Conservation (phyloP, 92 coral and sea anemone genomes). For the Epizoanthus scotinus region DNA sequence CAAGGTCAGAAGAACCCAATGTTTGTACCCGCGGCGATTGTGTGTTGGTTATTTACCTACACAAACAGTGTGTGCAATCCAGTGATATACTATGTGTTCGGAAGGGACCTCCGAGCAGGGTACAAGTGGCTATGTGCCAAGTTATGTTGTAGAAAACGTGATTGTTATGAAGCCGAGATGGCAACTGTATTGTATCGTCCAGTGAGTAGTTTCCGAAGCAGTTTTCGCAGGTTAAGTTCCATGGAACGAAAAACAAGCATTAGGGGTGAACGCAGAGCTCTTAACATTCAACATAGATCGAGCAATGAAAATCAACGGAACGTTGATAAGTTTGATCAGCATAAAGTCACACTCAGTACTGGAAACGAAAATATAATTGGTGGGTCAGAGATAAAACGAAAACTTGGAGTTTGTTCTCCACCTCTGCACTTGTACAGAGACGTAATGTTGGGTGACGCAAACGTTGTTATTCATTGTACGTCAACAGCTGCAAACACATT, state of each 20-base stretch:
- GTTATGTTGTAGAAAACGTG: neutral
- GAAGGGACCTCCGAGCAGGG: constrained; percentile 26
- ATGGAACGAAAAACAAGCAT: neutral
- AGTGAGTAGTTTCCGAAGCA: too few relatives aligned
- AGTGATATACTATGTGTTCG: constrained; percentile 38
- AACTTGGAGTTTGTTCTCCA: neutral
- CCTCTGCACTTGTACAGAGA: neutral
- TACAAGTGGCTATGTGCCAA: constrained; percentile 1
- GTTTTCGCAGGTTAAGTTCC: neutral
- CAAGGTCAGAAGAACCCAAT: constrained; percentile 11
- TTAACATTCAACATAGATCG: neutral
- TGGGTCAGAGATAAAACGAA: neutral
- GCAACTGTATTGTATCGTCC: too few relatives aligned
- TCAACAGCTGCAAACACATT: neutral
- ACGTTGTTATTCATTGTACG: neutral
- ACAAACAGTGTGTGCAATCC: constrained; percentile 42
- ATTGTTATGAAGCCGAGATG: neutral
- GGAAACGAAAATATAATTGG: neutral
- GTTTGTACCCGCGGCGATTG: constrained; percentile 16
- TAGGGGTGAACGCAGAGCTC: too few relatives aligned
- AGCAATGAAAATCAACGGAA: neutral
- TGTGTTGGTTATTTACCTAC: constrained; percentile 37
- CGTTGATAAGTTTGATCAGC: too few relatives aligned
- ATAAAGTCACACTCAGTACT: neutral
- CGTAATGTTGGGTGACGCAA: neutral